These are phyloP conservation scores for Chloroclysta siterata DNA, from an alignment of 2,888 invertebrate species.

Conservation along the genomic window DNA sequence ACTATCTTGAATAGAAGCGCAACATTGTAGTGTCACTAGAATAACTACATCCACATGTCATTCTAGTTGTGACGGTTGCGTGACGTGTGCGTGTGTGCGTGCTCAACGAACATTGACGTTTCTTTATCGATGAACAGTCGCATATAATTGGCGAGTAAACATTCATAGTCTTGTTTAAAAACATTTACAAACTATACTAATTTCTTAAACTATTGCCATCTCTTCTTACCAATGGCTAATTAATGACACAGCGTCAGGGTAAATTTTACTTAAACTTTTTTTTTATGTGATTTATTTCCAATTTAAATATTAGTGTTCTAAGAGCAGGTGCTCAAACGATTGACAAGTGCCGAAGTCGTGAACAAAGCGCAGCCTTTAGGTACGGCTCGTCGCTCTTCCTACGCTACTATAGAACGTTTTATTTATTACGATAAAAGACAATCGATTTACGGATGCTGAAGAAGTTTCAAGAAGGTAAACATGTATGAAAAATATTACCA, in stretches of 20 bases:
- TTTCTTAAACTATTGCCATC: too few species aligned
- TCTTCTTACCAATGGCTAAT: too few species aligned
- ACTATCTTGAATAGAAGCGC: slow-evolving; percentile 1
- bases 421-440: background rate
- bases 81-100: slow-evolving; percentile 1
- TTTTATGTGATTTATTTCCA: too few species aligned
- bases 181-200: too few species aligned
- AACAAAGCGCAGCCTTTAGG: slow-evolving; percentile 59
- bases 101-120: background rate
- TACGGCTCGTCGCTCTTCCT: slow-evolving; percentile 57
- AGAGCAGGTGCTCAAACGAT: slow-evolving; percentile 9
- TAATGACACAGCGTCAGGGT: too few species aligned
- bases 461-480: background rate
- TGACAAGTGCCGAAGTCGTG: slow-evolving; percentile 41
- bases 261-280: too few species aligned
- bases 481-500: background rate
- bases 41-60: slow-evolving; percentile 1
- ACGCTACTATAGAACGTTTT: slow-evolving; percentile 31
- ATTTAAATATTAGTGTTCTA: background rate
- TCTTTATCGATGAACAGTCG: background rate
- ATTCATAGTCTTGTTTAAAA: too few species aligned
- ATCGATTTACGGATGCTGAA: slow-evolving; percentile 9
- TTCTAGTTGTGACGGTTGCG: background rate
- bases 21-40: slow-evolving; percentile 2
- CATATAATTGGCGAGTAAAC: background rate